Evolutionary conservation across 2,113 vertebrate species (phyloP).

Genomic region (Triplophysa tibetana): DNA sequence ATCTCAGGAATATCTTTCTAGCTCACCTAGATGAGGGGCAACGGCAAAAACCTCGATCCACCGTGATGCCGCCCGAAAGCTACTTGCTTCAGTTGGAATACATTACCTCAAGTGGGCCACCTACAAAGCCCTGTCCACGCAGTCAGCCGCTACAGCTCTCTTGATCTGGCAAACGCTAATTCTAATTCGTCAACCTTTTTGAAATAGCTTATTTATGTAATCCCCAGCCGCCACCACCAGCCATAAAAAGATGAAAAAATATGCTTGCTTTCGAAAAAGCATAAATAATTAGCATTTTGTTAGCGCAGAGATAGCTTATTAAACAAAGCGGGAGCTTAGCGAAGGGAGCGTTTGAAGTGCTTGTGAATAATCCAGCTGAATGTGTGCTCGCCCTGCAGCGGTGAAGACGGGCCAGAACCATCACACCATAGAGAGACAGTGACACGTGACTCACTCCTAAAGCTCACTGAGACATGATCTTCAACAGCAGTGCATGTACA

Average conservation of each 20-base stretch:
- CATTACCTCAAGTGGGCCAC: constrained; percentile 43
- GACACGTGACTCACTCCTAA: constrained; percentile 28
- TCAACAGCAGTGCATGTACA: constrained; percentile 8
- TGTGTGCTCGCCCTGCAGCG: constrained; percentile 27
- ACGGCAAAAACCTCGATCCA: constrained; percentile 4
- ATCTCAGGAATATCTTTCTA: constrained; percentile 37
- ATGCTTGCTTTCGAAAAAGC: constrained; percentile 45
- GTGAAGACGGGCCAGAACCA: constrained; percentile 31
- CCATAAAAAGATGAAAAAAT: constrained; percentile 3
- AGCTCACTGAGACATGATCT: constrained; percentile 31
- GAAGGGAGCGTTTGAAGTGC: constrained; percentile 41
- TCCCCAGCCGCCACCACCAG: not conserved
- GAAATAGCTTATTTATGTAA: constrained; percentile 44
- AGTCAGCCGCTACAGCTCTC: constrained; percentile 16
- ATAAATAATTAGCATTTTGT: constrained; percentile 53
- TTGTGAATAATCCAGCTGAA: constrained; percentile 48
- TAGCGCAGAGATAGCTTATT: constrained; percentile 36
- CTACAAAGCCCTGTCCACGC: constrained; percentile 43
- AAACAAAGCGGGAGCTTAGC: constrained; percentile 49
- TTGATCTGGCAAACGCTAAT: constrained; percentile 27
- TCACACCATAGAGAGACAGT: constrained; percentile 17
- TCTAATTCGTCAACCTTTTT: constrained; percentile 49
- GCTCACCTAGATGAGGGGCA: constrained; percentile 5
- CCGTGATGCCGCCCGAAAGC: constrained; percentile 47
- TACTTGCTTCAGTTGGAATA: constrained; percentile 33